Evolutionary conservation across 2,888 invertebrate genomes (phyloP).

Genomic region (Drosophila barbarae): DNA sequence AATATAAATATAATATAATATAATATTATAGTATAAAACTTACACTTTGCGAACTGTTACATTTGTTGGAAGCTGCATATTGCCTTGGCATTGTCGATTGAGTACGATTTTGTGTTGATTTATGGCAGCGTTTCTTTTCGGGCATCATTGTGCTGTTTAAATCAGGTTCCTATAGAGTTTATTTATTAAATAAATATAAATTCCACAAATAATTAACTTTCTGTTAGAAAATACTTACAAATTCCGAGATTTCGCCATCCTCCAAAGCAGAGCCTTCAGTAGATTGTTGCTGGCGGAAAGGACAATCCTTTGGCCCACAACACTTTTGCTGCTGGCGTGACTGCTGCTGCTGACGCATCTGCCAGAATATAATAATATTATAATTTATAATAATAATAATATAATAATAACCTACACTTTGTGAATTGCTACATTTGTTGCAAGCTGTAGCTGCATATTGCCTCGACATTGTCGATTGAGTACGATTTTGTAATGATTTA

Average conservation of each 20-base stretch:
- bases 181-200: not conserved
- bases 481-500: too few species aligned
- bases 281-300: not conserved
- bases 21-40: too few species aligned
- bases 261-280: not conserved
- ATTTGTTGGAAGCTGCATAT: not conserved
- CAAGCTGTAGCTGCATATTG: too few species aligned
- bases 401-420: too few species aligned
- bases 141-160: conserved; percentile 3
- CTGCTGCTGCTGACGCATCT: conserved; percentile 8
- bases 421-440: too few species aligned
- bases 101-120: not conserved
- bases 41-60: not conserved
- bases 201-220: too few species aligned
- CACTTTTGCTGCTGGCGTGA: conserved; percentile 3
- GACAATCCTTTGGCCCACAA: conserved; percentile 1
- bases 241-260: conserved; percentile 1
- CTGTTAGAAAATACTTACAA: not conserved
- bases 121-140: not conserved
- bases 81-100: not conserved
- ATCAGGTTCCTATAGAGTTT: not conserved
- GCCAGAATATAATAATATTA: too few species aligned
- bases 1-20: too few species aligned
- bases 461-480: too few species aligned
- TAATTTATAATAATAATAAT: too few species aligned